Base-by-base conservation (phyloP, 2,797 vertebrate genomes). In the Lacerta viridis region DNA sequence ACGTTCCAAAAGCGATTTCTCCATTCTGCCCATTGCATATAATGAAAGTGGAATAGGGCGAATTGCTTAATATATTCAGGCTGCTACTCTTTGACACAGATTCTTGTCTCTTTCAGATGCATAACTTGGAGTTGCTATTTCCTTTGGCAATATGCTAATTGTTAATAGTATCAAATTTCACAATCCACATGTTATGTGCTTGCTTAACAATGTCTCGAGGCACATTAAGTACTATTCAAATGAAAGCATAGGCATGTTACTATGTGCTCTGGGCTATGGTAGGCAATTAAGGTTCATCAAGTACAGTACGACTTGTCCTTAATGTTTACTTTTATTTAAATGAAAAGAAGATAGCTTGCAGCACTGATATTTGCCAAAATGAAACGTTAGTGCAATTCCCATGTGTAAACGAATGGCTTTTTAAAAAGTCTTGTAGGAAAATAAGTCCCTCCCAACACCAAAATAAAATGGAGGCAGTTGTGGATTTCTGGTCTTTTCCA, bases 1-100 rank as follows among this genome's bases (percentile, higher is more conserved):
- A 36, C 0, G 18, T 93, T 85, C 71, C 25, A 29, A 7, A 90
- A 87, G 68, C 46, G 15, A 7, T 91, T 75, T 79, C 50, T 88
- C 79, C 25, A 13, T 36, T 25, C 2, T 0, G 0, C 76, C 86
- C 25, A 87, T 94, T 78, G 82, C 11, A 29, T 43, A 1, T 88
- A 33, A 71, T 71, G 20, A 80, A 91, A 89, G 66, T 4, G 1
- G 4, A 23, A 1, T 27, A 2, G 1, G 77, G 15, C 9, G 46
- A 55, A 61, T 72, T 78, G 6, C 11, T 64, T 89, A 10, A 85
- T 18, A 25, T 2, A 69, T 0, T 50, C 41, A 43, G 29, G 23
- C 9, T 89, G 39, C 55, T 85, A 68, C 20, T 33, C 64, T 75
- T 20, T 64, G 39, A 88, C 61, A 61, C 74, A 81, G 78, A 15